phyloP scores from a whole-genome alignment of 2,888 invertebrate genomes.

The Phyto melanocephala region DNA sequence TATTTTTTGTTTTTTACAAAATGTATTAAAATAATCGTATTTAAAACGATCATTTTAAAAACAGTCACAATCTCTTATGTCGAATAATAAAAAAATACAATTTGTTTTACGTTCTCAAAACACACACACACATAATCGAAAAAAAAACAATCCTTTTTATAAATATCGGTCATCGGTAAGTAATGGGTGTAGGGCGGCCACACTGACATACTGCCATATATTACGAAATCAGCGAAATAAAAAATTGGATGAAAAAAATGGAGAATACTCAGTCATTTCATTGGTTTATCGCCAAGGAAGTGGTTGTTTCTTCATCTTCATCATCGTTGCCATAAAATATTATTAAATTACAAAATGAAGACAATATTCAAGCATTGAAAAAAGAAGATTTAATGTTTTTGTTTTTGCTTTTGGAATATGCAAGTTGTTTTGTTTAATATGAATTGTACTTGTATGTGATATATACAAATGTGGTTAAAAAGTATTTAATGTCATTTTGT shows the following conservation, averaged over 20 bases:
- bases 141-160: constrained; percentile 21
- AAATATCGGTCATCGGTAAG: constrained; percentile 62
- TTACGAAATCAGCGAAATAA: constrained; percentile 68
- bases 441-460: constrained; percentile 65
- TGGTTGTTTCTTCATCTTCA: not conserved
- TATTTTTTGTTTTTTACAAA: constrained; percentile 11
- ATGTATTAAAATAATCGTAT: too few relatives aligned
- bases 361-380: constrained; percentile 40
- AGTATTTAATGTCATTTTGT: constrained; percentile 76
- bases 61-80: constrained; percentile 43
- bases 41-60: constrained; percentile 40
- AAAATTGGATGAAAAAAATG: not conserved
- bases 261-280: constrained; percentile 69
- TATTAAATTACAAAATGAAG: constrained; percentile 76
- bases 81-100: constrained; percentile 33
- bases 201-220: constrained; percentile 76
- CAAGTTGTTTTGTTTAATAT: constrained; percentile 66
- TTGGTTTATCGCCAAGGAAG: constrained; percentile 50
- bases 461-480: constrained; percentile 68
- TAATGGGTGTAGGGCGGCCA: constrained; percentile 76
- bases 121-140: not conserved
- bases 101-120: constrained; percentile 9
- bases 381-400: not conserved
- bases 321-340: constrained; percentile 71
- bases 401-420: not conserved